These are phyloP conservation scores for Isoperla grammatica DNA, from an alignment of 2,888 invertebrate genomes.

Conservation along the genomic window DNA sequence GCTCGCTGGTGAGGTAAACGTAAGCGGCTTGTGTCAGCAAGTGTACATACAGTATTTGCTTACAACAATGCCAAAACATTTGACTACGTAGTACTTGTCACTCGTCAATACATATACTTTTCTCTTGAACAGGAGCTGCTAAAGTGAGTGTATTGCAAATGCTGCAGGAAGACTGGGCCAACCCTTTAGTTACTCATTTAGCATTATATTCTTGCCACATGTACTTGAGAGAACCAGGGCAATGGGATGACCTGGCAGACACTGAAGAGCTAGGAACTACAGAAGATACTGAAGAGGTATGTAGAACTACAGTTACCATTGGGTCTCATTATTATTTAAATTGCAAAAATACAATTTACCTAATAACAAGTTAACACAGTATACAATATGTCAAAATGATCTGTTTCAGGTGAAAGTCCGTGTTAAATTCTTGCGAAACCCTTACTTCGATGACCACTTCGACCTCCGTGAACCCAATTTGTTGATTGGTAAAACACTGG, in stretches of 20 bases:
- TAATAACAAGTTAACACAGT: neutral
- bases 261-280: slow-evolving; percentile 42
- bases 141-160: slow-evolving; percentile 72
- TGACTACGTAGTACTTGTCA: neutral
- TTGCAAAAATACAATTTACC: neutral
- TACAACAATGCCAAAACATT: neutral
- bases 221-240: slow-evolving; percentile 53
- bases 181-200: slow-evolving; percentile 62
- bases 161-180: slow-evolving; percentile 80
- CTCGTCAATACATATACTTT: neutral
- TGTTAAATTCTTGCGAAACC: slow-evolving; percentile 72
- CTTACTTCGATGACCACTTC: slow-evolving; percentile 85
- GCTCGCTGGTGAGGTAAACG: too few relatives aligned
- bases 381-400: neutral
- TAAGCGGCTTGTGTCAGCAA: too few relatives aligned
- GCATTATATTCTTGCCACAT: slow-evolving; percentile 70
- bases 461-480: slow-evolving; percentile 66
- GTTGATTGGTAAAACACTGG: slow-evolving; percentile 78
- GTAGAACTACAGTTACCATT: neutral
- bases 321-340: neutral
- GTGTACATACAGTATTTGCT: neutral
- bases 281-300: slow-evolving; percentile 43
- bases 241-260: slow-evolving; percentile 43
- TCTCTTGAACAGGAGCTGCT: slow-evolving; percentile 55
- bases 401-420: slow-evolving; percentile 56